A percentile compares a stretch with the other conserved stretches of the same genome.
Evolutionary conservation across 1,140 invertebrate species (phyloP).

Genomic region (Nephila pilipes): DNA sequence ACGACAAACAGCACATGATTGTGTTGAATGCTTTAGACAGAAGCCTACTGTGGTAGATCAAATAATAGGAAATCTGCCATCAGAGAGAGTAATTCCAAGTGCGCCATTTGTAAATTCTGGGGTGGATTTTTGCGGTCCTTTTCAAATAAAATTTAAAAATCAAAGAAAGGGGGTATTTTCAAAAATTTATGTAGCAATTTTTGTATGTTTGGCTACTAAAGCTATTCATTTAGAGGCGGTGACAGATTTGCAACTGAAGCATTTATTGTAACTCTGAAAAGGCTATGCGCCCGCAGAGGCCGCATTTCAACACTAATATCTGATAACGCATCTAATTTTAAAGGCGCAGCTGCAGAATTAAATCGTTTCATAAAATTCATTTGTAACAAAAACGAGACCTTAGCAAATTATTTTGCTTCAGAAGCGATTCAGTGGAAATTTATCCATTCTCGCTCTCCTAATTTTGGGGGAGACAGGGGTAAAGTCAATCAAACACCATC

Average conservation of each 20-base stretch:
- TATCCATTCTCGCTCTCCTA: background rate
- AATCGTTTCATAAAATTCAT: background rate
- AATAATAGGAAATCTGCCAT: too few relatives aligned
- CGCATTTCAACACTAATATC: too few relatives aligned
- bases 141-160: background rate
- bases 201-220: too few relatives aligned
- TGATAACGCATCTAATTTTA: background rate
- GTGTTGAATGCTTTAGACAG: too few relatives aligned
- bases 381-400: background rate
- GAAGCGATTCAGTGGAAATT: background rate
- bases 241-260: background rate
- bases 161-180: too few relatives aligned
- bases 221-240: too few relatives aligned
- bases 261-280: background rate
- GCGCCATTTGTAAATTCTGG: too few relatives aligned
- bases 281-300: background rate
- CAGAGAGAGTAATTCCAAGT: too few relatives aligned
- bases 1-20: too few relatives aligned
- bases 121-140: background rate
- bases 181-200: too few relatives aligned
- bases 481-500: background rate
- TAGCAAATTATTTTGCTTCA: background rate
- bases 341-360: background rate
- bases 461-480: too few relatives aligned
- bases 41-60: too few relatives aligned